Conservation (phyloP, 2,888 invertebrate genomes). For the Cryptocephalus primarius region DNA sequence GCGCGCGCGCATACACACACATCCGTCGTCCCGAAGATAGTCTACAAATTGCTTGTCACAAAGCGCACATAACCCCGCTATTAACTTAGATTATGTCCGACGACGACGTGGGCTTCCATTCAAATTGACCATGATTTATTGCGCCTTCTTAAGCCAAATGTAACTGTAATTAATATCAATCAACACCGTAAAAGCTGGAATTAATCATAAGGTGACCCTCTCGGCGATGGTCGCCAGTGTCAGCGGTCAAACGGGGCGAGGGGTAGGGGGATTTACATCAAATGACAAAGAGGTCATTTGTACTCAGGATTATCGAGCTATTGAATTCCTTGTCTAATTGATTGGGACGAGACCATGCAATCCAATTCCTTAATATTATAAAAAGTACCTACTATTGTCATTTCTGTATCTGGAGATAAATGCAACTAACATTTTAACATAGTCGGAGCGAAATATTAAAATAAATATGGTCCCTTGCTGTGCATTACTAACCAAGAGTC, state of each 20-base stretch:
- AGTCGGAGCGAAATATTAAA: too few species aligned
- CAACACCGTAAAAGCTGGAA: constrained; percentile 15
- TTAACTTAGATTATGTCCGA: background rate
- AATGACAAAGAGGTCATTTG: too few species aligned
- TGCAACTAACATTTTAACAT: too few species aligned
- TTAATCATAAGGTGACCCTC: constrained; percentile 16
- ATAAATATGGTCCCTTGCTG: too few species aligned
- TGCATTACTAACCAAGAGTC: too few species aligned
- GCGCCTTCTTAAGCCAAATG: constrained; percentile 13
- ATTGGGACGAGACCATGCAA: too few species aligned
- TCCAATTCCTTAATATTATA: too few species aligned
- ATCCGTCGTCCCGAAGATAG: background rate
- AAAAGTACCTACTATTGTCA: too few species aligned
- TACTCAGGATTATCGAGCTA: too few species aligned
- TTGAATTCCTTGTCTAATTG: too few species aligned
- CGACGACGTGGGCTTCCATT: constrained; percentile 6
- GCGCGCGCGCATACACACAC: too few species aligned
- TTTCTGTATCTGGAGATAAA: too few species aligned
- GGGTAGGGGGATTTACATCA: background rate
- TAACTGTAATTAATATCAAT: constrained; percentile 21
- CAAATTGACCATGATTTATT: constrained; percentile 17
- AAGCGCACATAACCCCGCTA: background rate
- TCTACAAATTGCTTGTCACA: background rate
- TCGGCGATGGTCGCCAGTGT: background rate
- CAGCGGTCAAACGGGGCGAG: background rate